Percentiles rank a stretch among this genome's conserved stretches.
Evolutionary conservation across 2,113 vertebrate species (phyloP).

Genomic region (Picathartes gymnocephalus): DNA sequence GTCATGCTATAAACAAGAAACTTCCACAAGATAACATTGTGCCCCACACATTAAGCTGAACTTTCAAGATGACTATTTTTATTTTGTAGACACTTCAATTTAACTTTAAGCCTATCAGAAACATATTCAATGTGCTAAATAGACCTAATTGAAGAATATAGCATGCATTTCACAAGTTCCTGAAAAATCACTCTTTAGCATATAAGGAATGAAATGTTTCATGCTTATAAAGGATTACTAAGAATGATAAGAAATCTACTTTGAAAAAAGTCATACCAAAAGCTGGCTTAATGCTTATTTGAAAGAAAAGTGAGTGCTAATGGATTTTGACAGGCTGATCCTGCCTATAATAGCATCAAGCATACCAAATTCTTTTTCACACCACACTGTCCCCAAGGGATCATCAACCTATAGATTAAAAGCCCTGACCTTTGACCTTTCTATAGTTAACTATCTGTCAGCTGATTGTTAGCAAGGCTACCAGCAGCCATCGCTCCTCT

Average conservation of each 20-base stretch:
- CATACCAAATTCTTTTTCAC: slow-evolving; percentile 49
- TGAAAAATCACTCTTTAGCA: neutral
- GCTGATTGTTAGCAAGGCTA: slow-evolving; percentile 22
- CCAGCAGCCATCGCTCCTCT: neutral
- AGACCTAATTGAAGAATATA: neutral
- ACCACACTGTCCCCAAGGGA: slow-evolving; percentile 38
- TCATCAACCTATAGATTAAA: slow-evolving; percentile 43
- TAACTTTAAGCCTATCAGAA: neutral
- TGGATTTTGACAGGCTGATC: slow-evolving; percentile 60
- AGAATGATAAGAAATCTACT: slow-evolving; percentile 10
- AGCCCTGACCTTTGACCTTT: slow-evolving; percentile 29
- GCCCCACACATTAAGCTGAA: neutral
- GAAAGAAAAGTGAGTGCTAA: slow-evolving; percentile 36
- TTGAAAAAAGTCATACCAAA: slow-evolving; percentile 12
- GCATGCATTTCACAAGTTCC: neutral
- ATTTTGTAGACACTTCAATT: neutral
- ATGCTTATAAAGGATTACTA: neutral
- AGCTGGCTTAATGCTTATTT: slow-evolving; percentile 33
- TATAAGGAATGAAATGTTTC: neutral
- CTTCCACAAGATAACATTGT: neutral
- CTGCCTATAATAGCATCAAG: slow-evolving; percentile 49
- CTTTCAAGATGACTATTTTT: neutral
- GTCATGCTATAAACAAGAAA: neutral
- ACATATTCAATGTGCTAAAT: neutral
- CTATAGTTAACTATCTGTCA: slow-evolving; percentile 47